Conservation (phyloP, 2,888 invertebrate species). For the Tyria jacobaeae region DNA sequence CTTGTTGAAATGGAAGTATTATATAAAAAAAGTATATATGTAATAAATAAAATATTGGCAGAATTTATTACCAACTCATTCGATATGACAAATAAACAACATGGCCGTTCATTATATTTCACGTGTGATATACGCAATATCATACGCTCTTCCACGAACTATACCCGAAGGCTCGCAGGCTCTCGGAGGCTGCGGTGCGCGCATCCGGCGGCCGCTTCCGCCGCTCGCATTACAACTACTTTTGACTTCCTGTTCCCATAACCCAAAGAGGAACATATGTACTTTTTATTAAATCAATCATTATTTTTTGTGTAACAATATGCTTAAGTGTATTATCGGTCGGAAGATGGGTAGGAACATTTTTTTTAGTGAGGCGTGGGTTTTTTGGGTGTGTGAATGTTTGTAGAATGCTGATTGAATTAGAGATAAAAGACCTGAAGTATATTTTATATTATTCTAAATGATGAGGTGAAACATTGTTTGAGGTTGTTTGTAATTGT, state of each 20-base stretch:
- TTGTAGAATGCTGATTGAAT: too few species aligned
- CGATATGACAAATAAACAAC: not conserved
- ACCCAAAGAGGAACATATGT: constrained; percentile 46
- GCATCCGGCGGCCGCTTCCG: constrained; percentile 71
- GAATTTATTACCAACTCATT: not conserved
- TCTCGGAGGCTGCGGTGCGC: constrained; percentile 67
- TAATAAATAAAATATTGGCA: not conserved
- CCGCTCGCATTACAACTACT: constrained; percentile 63
- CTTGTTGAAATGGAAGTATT: too few species aligned
- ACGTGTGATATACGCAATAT: constrained; percentile 2
- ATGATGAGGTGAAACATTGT: too few species aligned
- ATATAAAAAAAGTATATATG: too few species aligned
- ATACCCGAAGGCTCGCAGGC: constrained; percentile 3
- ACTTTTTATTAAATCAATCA: constrained; percentile 28
- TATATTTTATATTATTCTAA: too few species aligned
- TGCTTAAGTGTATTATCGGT: constrained; percentile 24
- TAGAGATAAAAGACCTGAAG: too few species aligned
- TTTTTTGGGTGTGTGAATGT: not conserved
- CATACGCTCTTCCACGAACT: constrained; percentile 8
- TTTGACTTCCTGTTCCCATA: constrained; percentile 70
- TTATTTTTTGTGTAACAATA: constrained; percentile 29
- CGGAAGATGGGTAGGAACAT: constrained; percentile 19
- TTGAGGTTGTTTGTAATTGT: too few species aligned
- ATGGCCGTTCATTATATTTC: not conserved
- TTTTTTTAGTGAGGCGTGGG: constrained; percentile 12